These are phyloP conservation scores for Eleginops maclovinus DNA, from an alignment of 2,113 vertebrate genomes.

Conservation along the genomic window DNA sequence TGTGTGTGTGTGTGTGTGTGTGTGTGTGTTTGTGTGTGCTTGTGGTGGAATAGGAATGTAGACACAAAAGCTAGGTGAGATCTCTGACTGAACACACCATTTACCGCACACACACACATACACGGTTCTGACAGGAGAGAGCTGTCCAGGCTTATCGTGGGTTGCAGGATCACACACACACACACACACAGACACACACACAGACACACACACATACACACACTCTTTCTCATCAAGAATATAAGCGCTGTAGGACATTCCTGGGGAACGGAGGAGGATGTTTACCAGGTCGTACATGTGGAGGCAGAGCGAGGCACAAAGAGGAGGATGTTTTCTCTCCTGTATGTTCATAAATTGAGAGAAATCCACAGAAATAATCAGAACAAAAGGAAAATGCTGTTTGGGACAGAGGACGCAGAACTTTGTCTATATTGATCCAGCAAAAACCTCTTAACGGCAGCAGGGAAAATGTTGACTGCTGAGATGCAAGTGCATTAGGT, in stretches of 20 bases:
- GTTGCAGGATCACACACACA: neutral
- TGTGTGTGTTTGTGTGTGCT: neutral
- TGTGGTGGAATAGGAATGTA: slow-evolving; percentile 23
- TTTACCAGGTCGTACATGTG: slow-evolving; percentile 41
- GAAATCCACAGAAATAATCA: neutral
- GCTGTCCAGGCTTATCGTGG: slow-evolving; percentile 24
- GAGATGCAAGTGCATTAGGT: neutral
- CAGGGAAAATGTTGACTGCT: slow-evolving; percentile 7
- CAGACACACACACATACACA: neutral
- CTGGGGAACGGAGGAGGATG: slow-evolving; percentile 62
- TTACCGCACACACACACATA: neutral
- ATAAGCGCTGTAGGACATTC: slow-evolving; percentile 51
- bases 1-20: neutral
- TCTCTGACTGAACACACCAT: slow-evolving; percentile 12
- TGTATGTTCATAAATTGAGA: slow-evolving; percentile 2
- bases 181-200: neutral
- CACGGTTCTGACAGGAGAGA: neutral
- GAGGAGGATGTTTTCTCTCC: slow-evolving; percentile 66
- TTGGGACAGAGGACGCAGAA: neutral
- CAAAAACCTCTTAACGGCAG: slow-evolving; percentile 18
- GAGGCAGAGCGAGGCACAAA: slow-evolving; percentile 44
- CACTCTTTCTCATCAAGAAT: neutral
- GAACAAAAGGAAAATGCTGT: neutral
- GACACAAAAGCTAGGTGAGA: slow-evolving; percentile 24
- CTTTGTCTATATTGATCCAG: slow-evolving; percentile 16